phyloP scores from a whole-genome alignment of 2,797 vertebrate species.

The Tinamus major region DNA sequence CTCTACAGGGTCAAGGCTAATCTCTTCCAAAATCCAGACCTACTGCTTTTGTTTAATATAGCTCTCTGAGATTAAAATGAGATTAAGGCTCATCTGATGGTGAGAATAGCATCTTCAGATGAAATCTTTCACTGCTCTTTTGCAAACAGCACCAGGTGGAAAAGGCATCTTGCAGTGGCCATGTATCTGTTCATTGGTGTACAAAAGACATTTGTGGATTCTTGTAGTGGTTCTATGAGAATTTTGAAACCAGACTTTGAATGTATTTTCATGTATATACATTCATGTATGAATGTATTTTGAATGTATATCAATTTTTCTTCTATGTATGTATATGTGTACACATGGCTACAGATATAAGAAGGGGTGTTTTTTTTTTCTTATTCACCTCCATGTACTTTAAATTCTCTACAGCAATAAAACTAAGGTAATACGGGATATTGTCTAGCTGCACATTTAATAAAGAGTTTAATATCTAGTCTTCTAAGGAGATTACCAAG shows the following conservation, averaged over 20 bases:
- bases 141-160: background rate
- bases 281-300: background rate
- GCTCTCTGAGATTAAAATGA: constrained; percentile 72
- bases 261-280: background rate
- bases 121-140: constrained; percentile 25
- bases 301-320: background rate
- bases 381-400: background rate
- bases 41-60: constrained; percentile 79
- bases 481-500: background rate
- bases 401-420: background rate
- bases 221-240: background rate
- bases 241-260: background rate
- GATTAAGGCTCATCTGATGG: constrained; percentile 59
- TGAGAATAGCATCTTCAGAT: constrained; percentile 41
- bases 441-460: background rate
- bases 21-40: constrained; percentile 71
- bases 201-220: background rate
- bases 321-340: background rate
- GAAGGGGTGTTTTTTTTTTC: background rate
- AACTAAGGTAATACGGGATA: background rate
- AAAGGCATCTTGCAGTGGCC: background rate
- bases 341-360: background rate
- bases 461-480: background rate
- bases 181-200: background rate
- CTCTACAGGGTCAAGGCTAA: constrained; percentile 70